Conservation (phyloP, 2,888 invertebrate genomes). For the Unio pictorum region DNA sequence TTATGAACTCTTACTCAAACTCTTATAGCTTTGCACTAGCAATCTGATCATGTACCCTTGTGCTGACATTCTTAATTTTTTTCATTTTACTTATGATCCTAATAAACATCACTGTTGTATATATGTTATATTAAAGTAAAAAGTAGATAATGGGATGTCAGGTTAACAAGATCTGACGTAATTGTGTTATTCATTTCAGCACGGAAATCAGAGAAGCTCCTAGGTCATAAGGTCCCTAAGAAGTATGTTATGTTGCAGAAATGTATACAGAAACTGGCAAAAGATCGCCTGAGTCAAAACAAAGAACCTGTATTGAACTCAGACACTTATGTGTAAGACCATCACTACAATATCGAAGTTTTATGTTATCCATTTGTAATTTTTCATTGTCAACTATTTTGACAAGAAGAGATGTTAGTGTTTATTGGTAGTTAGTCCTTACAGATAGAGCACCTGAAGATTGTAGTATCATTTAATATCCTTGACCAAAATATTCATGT, state of each 20-base stretch:
- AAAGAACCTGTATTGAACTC: constrained; percentile 73
- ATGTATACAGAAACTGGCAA: constrained; percentile 86
- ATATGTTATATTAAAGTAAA: not conserved
- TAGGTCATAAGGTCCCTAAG: constrained; percentile 96
- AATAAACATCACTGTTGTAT: not conserved
- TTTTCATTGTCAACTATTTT: too few species aligned
- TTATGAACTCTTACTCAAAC: too few species aligned
- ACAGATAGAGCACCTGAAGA: too few species aligned
- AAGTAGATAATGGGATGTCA: constrained; percentile 1
- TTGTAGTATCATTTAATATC: too few species aligned
- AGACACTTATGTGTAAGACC: constrained; percentile 70
- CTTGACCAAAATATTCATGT: too few species aligned
- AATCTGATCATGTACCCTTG: too few species aligned
- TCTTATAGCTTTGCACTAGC: too few species aligned
- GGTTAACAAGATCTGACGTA: not conserved
- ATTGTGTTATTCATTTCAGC: constrained; percentile 72
- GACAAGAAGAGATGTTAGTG: too few species aligned
- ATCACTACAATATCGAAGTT: too few species aligned
- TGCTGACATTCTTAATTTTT: too few species aligned
- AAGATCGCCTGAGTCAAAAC: constrained; percentile 76
- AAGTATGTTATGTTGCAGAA: constrained; percentile 96
- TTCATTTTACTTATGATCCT: not conserved
- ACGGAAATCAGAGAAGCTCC: constrained; percentile 85
- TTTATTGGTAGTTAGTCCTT: too few species aligned
- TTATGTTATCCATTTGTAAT: too few species aligned